Percentiles rank a stretch among this genome's conserved stretches.
phyloP scores from a whole-genome alignment of 2,888 invertebrate genomes.

The Siphonodentalium dalli region DNA sequence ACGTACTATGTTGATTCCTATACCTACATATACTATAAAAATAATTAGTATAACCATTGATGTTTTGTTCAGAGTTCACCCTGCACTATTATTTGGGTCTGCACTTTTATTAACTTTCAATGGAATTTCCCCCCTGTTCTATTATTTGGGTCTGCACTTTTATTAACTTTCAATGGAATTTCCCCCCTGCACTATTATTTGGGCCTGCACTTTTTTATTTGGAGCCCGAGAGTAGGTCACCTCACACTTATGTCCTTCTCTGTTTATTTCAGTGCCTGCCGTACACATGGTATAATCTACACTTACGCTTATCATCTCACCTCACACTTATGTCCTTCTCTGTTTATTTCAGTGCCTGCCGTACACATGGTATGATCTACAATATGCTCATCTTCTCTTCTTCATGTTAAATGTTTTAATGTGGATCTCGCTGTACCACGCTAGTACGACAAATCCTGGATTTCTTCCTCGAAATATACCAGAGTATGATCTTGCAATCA shows the following conservation, averaged over 20 bases:
- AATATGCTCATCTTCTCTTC: constrained; percentile 78
- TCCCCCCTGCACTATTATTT: too few species aligned
- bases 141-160: too few species aligned
- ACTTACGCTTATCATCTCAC: constrained; percentile 72
- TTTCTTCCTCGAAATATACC: constrained; percentile 89
- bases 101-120: too few species aligned
- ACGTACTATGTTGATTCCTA: too few species aligned
- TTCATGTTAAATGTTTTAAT: constrained; percentile 89
- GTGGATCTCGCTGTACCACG: constrained; percentile 92
- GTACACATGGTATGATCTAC: constrained; percentile 85
- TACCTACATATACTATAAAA: neutral
- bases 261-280: constrained; percentile 77
- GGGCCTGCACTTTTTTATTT: too few species aligned
- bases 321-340: constrained; percentile 1
- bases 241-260: constrained; percentile 1
- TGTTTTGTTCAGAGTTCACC: too few species aligned
- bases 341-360: constrained; percentile 77
- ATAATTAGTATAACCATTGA: too few species aligned
- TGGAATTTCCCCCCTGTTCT: too few species aligned
- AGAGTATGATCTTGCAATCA: constrained; percentile 87
- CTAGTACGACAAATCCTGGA: constrained; percentile 88
- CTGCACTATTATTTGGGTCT: too few species aligned
- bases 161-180: too few species aligned
- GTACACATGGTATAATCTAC: constrained; percentile 85
- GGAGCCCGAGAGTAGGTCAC: neutral